phyloP scores from a whole-genome alignment of 2,113 vertebrate species.

The Brachyistius frenatus region DNA sequence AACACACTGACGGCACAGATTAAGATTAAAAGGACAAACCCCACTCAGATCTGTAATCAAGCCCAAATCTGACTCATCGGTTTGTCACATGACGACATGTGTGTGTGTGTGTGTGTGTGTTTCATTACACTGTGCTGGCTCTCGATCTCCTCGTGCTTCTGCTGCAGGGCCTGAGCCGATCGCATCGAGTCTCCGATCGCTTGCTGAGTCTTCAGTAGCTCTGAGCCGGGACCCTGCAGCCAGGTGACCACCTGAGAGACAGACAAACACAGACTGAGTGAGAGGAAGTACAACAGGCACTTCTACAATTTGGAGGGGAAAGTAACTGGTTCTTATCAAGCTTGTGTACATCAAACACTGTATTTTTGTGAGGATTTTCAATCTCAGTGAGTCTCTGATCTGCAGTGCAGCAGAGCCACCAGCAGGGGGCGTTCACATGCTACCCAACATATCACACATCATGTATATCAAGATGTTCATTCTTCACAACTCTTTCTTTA shows the following conservation, averaged over 20 bases:
- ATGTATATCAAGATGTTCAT: too few relatives aligned
- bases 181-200: constrained; percentile 97
- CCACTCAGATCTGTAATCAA: not conserved
- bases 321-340: too few relatives aligned
- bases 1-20: too few relatives aligned
- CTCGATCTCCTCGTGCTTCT: constrained; percentile 98
- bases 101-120: not conserved
- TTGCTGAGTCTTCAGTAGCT: constrained; percentile 95
- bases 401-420: constrained; percentile 25
- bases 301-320: too few relatives aligned
- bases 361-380: too few relatives aligned
- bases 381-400: not conserved
- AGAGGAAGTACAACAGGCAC: too few relatives aligned
- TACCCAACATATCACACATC: not conserved
- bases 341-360: too few relatives aligned
- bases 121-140: constrained; percentile 96
- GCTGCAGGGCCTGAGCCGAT: constrained; percentile 95
- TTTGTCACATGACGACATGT: constrained; percentile 1
- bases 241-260: constrained; percentile 93
- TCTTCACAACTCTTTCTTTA: too few relatives aligned
- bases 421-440: constrained; percentile 23
- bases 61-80: not conserved
- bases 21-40: too few relatives aligned
- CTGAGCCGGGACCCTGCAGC: constrained; percentile 97
- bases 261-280: not conserved